These are phyloP conservation scores for Chiloscyllium punctatum DNA, from an alignment of 2,797 vertebrate genomes.

Conservation along the genomic window DNA sequence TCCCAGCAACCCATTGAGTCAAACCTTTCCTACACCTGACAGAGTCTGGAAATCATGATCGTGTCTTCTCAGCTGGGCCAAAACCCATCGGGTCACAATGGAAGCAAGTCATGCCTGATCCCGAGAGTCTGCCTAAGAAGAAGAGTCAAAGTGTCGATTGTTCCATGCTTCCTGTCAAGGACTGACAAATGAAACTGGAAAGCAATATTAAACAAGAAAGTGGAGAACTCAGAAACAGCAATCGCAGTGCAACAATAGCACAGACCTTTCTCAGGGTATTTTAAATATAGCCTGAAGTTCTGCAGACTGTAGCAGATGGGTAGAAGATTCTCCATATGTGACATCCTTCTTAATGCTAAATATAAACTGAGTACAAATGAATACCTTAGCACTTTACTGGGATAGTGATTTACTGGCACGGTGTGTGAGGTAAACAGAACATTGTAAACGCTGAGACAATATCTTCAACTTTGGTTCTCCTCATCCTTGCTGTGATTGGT, in stretches of 20 bases:
- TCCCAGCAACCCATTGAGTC: not conserved
- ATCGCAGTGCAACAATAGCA: constrained; percentile 6
- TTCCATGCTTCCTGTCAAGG: not conserved
- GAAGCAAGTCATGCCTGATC: not conserved
- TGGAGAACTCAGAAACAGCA: too few species aligned
- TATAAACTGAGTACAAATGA: not conserved
- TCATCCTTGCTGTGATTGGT: not conserved
- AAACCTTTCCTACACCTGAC: not conserved
- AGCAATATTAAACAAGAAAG: not conserved
- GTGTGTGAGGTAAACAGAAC: not conserved
- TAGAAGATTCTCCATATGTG: not conserved
- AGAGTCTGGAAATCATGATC: not conserved
- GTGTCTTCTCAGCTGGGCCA: too few species aligned
- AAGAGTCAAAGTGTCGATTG: not conserved
- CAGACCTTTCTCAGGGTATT: not conserved
- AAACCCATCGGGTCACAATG: not conserved
- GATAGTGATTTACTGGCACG: not conserved
- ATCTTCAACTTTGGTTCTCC: not conserved
- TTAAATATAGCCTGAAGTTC: not conserved
- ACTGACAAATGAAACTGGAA: not conserved
- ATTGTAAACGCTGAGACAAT: not conserved
- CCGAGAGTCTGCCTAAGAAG: not conserved
- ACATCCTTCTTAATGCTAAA: not conserved
- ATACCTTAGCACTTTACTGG: not conserved
- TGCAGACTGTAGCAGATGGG: not conserved